These are phyloP conservation scores for Calidris pygmaea DNA, from an alignment of 2,113 vertebrate genomes.

Conservation along the genomic window DNA sequence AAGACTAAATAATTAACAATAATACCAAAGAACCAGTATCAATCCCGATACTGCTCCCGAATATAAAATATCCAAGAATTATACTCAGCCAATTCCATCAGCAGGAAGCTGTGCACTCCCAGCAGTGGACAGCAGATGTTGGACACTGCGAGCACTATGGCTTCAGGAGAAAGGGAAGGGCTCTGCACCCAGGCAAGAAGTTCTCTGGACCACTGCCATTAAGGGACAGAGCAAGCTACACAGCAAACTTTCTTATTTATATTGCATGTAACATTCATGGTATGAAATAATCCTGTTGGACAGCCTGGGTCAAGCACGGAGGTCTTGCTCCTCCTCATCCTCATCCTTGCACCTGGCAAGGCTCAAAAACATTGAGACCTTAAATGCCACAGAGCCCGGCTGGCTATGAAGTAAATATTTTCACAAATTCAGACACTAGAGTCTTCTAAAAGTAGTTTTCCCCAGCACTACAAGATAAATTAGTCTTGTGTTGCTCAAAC, in stretches of 20 bases:
- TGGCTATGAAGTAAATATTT: neutral
- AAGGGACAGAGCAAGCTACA: neutral
- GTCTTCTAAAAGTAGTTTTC: neutral
- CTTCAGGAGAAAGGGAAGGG: neutral
- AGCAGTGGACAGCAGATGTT: neutral
- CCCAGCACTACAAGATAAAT: neutral
- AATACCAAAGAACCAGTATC: neutral
- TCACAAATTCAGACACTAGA: neutral
- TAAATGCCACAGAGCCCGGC: neutral
- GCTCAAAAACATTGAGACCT: neutral
- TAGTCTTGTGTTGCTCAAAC: neutral
- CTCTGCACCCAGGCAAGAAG: neutral
- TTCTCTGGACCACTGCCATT: neutral
- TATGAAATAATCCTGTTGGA: neutral
- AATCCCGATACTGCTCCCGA: neutral
- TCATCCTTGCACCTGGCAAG: neutral
- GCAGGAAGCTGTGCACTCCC: neutral
- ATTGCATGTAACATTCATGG: neutral
- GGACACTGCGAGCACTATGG: neutral
- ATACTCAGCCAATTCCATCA: neutral
- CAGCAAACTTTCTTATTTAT: neutral
- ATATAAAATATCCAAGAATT: neutral
- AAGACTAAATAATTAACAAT: neutral
- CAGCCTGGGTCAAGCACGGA: neutral
- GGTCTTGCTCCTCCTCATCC: neutral